Base-by-base conservation (phyloP, 2,888 invertebrate genomes). In the Onthophagus sagittarius region DNA sequence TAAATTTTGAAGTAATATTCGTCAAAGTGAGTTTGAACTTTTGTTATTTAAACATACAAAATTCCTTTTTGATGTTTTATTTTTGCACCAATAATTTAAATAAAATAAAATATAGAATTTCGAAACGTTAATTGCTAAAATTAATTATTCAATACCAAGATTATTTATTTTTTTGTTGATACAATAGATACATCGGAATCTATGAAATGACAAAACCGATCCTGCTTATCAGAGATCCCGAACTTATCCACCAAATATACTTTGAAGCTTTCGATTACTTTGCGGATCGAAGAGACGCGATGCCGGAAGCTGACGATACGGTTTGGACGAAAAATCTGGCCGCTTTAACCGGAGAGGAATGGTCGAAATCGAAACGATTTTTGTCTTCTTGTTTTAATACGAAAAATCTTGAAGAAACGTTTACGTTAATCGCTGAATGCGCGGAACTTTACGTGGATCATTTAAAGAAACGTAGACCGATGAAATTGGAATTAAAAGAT, bases 401-500 rank as follows among this genome's bases (percentile, higher is more conserved):
- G 7, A 53, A 53, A 53, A 53, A 53, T 53, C 11, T 53, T 1
- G 39, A 53, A 53, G 39, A 53, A 53, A 53, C 39, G 39, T 53
- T 53, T 53, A 53, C 39, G 7, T 53, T 53, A 53, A 53, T 53
- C 7, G 11, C 39, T 11, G 11, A 7, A 7, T 53, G 39, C 39
- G 39, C 39, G 7, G 39, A 53, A 53, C 11, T 53, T 7, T 53
- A 53, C 39, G 11, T 53, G 11, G 11, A 53, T 53, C 39, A 53
- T 53, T 53, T 53, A 53, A 53, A 53, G 11, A 53, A 53, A 9
- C 39, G 39, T 11, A 7, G 39, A 53, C 39, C 39, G 39, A 53
- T 53, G 39, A 53, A 53, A 53, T 53, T 53, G 11, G 39, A 53
- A 53, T 53, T 75, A 23, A 76, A 76, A 63, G 77, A 77, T 69